phyloP scores from a whole-genome alignment of 2,888 invertebrate genomes.

The Noctuana brunneofusca region DNA sequence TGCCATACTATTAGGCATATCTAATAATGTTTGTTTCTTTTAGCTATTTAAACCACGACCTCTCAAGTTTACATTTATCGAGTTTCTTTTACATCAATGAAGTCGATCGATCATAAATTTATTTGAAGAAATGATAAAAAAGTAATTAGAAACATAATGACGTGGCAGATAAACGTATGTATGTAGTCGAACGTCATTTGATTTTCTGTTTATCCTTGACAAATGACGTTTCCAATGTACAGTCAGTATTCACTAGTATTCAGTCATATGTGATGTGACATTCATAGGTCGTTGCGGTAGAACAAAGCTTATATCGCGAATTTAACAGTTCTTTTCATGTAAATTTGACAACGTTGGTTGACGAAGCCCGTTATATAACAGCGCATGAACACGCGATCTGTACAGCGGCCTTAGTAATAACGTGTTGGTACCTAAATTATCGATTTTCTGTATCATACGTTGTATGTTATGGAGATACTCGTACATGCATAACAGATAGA shows the following conservation, averaged over 20 bases:
- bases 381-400: slow-evolving; percentile 57
- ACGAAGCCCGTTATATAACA: slow-evolving; percentile 44
- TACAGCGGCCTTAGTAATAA: slow-evolving; percentile 42
- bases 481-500: background rate
- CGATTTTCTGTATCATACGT: slow-evolving; percentile 38
- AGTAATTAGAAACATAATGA: background rate
- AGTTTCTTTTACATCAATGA: no score
- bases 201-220: background rate
- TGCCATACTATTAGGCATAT: no score
- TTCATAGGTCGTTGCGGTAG: slow-evolving; percentile 8
- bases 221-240: background rate
- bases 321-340: slow-evolving; percentile 55
- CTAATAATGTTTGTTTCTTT: no score
- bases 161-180: background rate
- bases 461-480: background rate
- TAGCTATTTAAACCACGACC: no score
- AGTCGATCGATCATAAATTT: no score
- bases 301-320: slow-evolving; percentile 44
- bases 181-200: background rate
- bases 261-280: background rate
- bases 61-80: no score
- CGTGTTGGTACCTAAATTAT: slow-evolving; percentile 39
- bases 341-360: slow-evolving; percentile 54
- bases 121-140: background rate
- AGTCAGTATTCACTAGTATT: background rate